Evolutionary conservation across 2,888 invertebrate genomes (phyloP).

Genomic region (Smittia aterrima): DNA sequence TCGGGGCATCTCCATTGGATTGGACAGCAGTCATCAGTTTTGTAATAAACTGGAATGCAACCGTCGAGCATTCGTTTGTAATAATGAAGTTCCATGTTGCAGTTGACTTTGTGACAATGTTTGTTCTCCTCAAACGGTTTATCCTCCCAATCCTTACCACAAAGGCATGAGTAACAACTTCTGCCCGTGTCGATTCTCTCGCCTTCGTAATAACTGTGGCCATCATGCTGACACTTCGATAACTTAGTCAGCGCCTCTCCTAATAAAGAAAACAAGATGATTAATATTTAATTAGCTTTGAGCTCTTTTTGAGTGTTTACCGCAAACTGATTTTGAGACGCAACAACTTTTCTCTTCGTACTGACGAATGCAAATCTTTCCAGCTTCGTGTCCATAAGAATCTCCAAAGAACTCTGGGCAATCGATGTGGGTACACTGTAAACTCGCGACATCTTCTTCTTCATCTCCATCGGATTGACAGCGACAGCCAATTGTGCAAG

Average conservation of each 20-base stretch:
- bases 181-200: not conserved
- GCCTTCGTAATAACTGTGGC: conserved; percentile 13
- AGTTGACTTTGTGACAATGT: conserved; percentile 23
- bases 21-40: conserved; percentile 24
- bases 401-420: conserved; percentile 31
- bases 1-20: conserved; percentile 9
- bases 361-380: not conserved
- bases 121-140: conserved; percentile 18
- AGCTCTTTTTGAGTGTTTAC: not conserved
- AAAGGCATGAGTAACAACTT: conserved; percentile 5
- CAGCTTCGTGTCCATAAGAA: not conserved
- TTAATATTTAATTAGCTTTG: not conserved
- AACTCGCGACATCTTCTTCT: not conserved
- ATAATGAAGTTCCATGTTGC: conserved; percentile 27
- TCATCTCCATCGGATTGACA: not conserved
- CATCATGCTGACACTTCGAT: conserved; percentile 1
- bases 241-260: not conserved
- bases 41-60: conserved; percentile 19
- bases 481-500: conserved; percentile 22
- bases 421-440: conserved; percentile 22
- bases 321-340: not conserved
- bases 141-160: conserved; percentile 19
- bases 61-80: not conserved
- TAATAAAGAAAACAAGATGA: not conserved
- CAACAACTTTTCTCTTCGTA: conserved; percentile 11